Evolutionary conservation across 2,888 invertebrate genomes (phyloP), one percentile per base, ranked within the genome.

Genomic region (Xylota sylvarum): DNA sequence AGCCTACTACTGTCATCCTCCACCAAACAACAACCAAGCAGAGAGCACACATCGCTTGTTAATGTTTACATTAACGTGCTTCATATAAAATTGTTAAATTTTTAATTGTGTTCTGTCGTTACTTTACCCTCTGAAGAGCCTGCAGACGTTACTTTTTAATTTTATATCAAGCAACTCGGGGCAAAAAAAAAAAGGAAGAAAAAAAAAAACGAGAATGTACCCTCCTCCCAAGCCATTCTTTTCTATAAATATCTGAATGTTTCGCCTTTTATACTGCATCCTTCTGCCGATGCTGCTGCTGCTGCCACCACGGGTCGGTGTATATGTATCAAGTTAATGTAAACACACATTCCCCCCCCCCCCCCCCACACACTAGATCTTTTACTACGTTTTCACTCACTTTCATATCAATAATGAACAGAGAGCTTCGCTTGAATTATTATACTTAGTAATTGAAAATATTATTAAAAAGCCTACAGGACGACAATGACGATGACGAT

Each of bases 231-330:
- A 60, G 72, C 62, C 30, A 64, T 85, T 85, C 85, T 80, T 84
- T 80, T 80, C 85, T 85, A 85, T 85, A 80, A 85, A 85, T 85
- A 85, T 80, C 76, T 85, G 80, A 85, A 85, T 85, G 85, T 85
- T 80, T 80, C 65, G 80, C 80, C 80, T 80, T 83, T 85, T 80
- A 80, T 80, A 14, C 46, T 80, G 80, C 84, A 85, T 85, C 74
- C 84, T 74, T 60, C 50, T 69, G 35, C 32, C 62, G 48, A 10
- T 60, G 35, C 55, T 58, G 7, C 32, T 69, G 19, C 60, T 52
- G n/a, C 32, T 52, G 48, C 5, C 43, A 23, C 10, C 30, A 9
- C 46, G 23, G 23, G 23, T 43, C 43, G 35, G 37, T 56, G 55
- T 70, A 52, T 58, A 56, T 62, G 56, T 79, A 84, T 80, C 70